Evolutionary conservation across 2,113 vertebrate species (phyloP).

Genomic region (Chaetodon trifascialis): DNA sequence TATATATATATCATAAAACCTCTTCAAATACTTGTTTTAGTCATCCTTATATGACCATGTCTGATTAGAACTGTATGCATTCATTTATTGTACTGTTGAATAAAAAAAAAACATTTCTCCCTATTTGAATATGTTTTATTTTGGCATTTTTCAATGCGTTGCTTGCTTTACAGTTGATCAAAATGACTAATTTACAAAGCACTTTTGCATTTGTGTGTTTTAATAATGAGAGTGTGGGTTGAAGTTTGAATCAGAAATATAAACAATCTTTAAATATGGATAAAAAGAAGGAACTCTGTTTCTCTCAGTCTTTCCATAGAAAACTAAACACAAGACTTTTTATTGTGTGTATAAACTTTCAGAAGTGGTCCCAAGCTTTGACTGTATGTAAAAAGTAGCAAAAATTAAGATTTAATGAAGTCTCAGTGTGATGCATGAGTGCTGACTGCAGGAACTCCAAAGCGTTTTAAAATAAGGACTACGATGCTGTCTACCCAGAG

Average conservation of each 20-base stretch:
- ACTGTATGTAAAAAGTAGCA: too few species aligned
- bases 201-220: not conserved
- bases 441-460: not conserved
- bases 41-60: conserved; percentile 70
- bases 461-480: not conserved
- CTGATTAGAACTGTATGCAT: conserved; percentile 80
- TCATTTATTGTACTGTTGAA: conserved; percentile 87
- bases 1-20: conserved; percentile 59
- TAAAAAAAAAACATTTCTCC: conserved; percentile 77
- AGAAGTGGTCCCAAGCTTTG: not conserved
- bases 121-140: not conserved
- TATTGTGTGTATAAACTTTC: too few species aligned
- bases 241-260: not conserved
- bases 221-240: not conserved
- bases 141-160: not conserved
- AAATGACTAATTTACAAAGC: conserved; percentile 11
- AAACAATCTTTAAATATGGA: not conserved
- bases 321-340: not conserved
- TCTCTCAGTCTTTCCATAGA: not conserved
- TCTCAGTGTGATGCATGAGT: not conserved
- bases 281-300: not conserved
- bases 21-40: conserved; percentile 68
- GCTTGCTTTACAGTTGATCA: not conserved
- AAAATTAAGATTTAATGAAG: not conserved
- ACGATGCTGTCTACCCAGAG: not conserved